Percentiles rank a stretch among this genome's conserved stretches.
Conservation (phyloP, 2,888 invertebrate species). For the Nomada goodeniana region DNA sequence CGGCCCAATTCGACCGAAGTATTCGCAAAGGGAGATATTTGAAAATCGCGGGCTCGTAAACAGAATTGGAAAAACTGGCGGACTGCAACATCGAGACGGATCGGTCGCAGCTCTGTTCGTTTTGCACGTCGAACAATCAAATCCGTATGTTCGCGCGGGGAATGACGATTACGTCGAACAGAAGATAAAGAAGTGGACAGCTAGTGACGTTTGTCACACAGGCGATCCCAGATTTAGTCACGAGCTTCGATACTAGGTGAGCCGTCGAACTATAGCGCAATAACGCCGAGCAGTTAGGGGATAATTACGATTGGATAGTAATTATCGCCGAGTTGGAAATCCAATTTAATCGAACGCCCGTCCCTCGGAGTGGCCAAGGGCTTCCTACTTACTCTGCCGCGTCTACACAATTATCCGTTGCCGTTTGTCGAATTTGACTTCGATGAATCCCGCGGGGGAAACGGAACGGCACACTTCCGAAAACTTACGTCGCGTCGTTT, state of each 20-base stretch:
- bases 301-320: slow-evolving; percentile 36
- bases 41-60: slow-evolving; percentile 8
- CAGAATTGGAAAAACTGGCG: background rate
- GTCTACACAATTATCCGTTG: background rate
- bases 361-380: background rate
- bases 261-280: slow-evolving; percentile 19
- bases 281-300: slow-evolving; percentile 31
- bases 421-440: background rate
- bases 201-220: background rate
- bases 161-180: background rate
- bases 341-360: slow-evolving; percentile 33
- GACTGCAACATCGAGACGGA: background rate
- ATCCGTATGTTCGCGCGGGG: background rate
- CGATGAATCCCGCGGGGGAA: background rate
- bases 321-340: slow-evolving; percentile 29
- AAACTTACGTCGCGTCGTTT: background rate
- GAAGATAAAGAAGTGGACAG: background rate
- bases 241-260: slow-evolving; percentile 5
- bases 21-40: background rate
- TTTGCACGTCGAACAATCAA: too few species aligned
- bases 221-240: slow-evolving; percentile 23
- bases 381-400: background rate
- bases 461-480: background rate
- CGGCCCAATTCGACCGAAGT: background rate
- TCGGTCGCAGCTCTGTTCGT: background rate